A percentile compares a stretch with the other conserved stretches of the same genome.
These are phyloP conservation scores for Fragum sueziense DNA, from an alignment of 2,888 invertebrate species.

Conservation along the genomic window DNA sequence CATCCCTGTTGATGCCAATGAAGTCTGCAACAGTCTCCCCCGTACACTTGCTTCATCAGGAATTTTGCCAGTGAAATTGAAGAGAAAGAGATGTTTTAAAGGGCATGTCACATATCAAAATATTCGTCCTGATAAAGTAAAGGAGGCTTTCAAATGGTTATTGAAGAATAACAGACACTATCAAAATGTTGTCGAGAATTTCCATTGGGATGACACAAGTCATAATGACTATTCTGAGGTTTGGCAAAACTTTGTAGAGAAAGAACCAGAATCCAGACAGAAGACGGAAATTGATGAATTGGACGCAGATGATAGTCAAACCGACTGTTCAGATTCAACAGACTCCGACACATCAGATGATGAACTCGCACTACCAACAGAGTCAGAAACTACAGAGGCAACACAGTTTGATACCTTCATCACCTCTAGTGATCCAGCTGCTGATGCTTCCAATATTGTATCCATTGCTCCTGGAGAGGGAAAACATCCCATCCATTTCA, in stretches of 20 bases:
- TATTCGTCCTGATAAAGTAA: constrained; percentile 30
- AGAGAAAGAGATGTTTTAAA: constrained; percentile 33
- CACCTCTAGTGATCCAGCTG: constrained; percentile 34
- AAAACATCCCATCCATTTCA: constrained; percentile 36
- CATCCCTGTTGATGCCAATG: constrained; percentile 31
- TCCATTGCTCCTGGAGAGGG: constrained; percentile 46
- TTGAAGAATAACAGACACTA: too few species aligned
- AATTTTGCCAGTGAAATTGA: constrained; percentile 38
- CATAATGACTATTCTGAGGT: constrained; percentile 19
- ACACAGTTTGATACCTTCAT: constrained; percentile 40
- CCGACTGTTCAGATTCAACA: neutral
- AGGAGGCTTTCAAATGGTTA: constrained; percentile 28
- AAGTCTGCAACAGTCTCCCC: constrained; percentile 28
- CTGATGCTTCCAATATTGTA: constrained; percentile 39
- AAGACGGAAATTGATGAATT: neutral
- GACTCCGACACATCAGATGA: neutral
- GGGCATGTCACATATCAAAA: constrained; percentile 34
- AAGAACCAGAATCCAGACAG: neutral
- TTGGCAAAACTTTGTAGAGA: constrained; percentile 7
- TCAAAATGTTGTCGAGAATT: constrained; percentile 10
- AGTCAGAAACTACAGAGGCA: neutral
- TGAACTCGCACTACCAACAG: neutral
- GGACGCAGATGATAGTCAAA: neutral
- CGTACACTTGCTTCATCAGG: constrained; percentile 24
- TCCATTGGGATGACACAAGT: constrained; percentile 24